Conservation (phyloP, 2,113 vertebrate species). For the Psilopogon haemacephalus region DNA sequence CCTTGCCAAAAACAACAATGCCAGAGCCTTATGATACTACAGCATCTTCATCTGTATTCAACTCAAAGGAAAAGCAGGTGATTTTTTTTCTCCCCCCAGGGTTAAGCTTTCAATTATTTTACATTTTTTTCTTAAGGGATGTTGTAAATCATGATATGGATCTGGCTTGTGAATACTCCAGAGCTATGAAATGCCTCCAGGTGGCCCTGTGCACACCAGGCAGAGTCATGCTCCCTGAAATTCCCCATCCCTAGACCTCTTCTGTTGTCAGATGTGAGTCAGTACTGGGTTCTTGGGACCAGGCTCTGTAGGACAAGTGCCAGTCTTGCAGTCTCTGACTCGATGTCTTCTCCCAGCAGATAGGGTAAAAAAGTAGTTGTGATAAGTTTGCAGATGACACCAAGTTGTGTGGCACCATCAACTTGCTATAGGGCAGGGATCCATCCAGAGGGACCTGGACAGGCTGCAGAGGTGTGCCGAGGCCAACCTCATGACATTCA, state of each 20-base stretch:
- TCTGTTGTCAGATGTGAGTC: neutral
- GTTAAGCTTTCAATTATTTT: neutral
- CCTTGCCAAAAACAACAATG: neutral
- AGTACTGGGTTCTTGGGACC: neutral
- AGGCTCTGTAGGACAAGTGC: fast-evolving
- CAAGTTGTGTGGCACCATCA: too few species aligned
- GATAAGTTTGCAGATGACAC: neutral
- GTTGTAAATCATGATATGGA: neutral
- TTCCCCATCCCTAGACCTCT: neutral
- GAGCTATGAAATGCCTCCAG: neutral
- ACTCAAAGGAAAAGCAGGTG: neutral
- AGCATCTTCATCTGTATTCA: neutral
- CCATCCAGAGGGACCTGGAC: too few species aligned
- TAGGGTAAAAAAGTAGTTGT: neutral
- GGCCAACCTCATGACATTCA: too few species aligned
- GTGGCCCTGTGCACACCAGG: neutral
- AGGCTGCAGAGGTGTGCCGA: too few species aligned
- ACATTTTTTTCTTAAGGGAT: neutral
- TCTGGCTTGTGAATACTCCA: neutral
- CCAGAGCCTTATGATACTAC: fast-evolving
- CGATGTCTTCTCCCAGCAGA: neutral
- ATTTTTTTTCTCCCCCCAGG: neutral
- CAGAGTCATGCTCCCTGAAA: neutral
- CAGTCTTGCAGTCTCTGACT: neutral
- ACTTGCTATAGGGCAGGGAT: too few species aligned